Evolutionary conservation across 2,888 invertebrate species (phyloP), one percentile per base, ranked within the genome.

Genomic region (Aleiodes alternator): DNA sequence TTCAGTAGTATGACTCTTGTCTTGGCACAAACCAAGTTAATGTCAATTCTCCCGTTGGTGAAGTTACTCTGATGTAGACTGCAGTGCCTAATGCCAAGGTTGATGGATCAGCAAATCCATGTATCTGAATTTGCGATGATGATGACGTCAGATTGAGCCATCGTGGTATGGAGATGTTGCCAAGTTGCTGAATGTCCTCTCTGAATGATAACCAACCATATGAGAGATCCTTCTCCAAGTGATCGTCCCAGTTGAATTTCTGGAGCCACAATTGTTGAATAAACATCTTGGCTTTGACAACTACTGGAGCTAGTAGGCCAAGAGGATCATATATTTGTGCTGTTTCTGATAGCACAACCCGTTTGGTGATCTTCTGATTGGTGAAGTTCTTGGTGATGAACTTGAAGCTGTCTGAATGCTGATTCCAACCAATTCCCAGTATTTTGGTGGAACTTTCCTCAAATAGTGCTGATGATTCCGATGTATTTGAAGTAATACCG

Each of bases 31-130:
- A 81, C 34, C 0, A 82, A 16, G n/a, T 81, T 79, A 11, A 82
- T 68, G 73, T 76, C 0, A 82, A 3, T 38, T 38, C 38, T 38
- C 38, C 38, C 38, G 38, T 38, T 38, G 38, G 38, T 38, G 38
- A 38, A 38, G 38, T 38, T 3, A 38, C 38, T 38, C 82, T 6
- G 76, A 75, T 69, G 79, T 38, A 38, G 38, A 38, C 38, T 38
- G 38, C 38, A 38, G 5, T 4, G 38, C 38, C 38, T 38, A 38
- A 79, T 4, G 79, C 80, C 8, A 76, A 71, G 43, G 61, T 64
- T 5, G 80, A 82, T 5, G 82, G 81, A 57, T 82, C 83, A 4
- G 76, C 75, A 73, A 82, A 83, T 4, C 81, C 82, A 31, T 78
- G 76, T 8, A 79, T 66, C 38, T 79, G 66, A 51, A 51, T 14